These are phyloP conservation scores for Thereva unica DNA, from an alignment of 2,888 invertebrate genomes.

Conservation along the genomic window DNA sequence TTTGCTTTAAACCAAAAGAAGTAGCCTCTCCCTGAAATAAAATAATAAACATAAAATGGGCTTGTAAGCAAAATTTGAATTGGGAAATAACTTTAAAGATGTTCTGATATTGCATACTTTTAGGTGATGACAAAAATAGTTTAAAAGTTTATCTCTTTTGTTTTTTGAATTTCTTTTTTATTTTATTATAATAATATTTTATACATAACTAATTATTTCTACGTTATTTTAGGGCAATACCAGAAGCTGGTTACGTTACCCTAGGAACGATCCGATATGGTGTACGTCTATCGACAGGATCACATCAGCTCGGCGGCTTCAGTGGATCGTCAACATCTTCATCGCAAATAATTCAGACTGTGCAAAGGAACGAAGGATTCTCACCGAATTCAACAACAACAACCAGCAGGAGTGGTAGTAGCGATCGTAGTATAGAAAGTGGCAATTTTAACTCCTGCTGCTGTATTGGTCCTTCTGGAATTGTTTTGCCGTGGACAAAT, in stretches of 20 bases:
- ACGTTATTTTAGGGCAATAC: slow-evolving; percentile 41
- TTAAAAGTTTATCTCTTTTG: neutral
- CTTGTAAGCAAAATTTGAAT: neutral
- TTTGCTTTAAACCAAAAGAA: too few species aligned
- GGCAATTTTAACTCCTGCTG: slow-evolving; percentile 36
- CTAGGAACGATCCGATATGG: slow-evolving; percentile 45
- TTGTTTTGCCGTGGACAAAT: slow-evolving; percentile 39
- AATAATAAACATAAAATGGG: too few species aligned
- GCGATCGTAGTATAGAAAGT: slow-evolving; percentile 26
- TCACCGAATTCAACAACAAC: neutral
- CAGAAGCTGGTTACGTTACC: slow-evolving; percentile 44
- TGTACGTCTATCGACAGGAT: slow-evolving; percentile 40
- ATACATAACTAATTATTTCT: neutral
- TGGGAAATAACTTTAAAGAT: too few species aligned
- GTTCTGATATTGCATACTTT: neutral
- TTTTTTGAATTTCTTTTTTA: neutral
- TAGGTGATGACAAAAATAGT: neutral
- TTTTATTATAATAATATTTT: neutral
- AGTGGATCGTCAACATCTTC: neutral
- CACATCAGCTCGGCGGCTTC: neutral
- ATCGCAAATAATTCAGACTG: neutral
- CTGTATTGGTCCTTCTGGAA: slow-evolving; percentile 38
- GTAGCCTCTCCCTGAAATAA: too few species aligned
- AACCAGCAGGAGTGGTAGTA: slow-evolving; percentile 21
- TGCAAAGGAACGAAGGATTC: neutral